These are phyloP conservation scores for Nemotelus pantherinus DNA, from an alignment of 2,888 invertebrate species.

Conservation along the genomic window DNA sequence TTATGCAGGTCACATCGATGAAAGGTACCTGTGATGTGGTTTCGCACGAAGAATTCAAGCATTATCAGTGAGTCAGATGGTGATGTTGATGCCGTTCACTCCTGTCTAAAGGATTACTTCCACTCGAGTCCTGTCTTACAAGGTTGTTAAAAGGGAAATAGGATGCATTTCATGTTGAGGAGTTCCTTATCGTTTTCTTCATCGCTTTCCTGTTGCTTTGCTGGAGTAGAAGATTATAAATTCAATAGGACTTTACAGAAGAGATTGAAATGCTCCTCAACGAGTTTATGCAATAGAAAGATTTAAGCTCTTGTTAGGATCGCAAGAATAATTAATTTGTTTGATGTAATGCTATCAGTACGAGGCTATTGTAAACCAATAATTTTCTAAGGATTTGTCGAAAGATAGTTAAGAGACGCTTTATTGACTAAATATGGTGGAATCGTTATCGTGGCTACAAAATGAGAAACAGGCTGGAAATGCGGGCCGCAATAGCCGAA, in stretches of 20 bases:
- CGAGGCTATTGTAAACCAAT: neutral
- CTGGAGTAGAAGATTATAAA: constrained; percentile 8
- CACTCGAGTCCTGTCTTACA: neutral
- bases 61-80: neutral
- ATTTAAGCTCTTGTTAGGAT: neutral
- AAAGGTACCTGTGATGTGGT: neutral
- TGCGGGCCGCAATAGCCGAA: too few relatives aligned
- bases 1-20: constrained; percentile 15
- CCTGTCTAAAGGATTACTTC: neutral
- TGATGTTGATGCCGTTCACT: neutral
- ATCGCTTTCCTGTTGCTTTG: constrained; percentile 18
- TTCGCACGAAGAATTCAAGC: neutral
- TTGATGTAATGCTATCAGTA: neutral
- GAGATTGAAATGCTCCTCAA: neutral
- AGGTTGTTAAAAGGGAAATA: constrained; percentile 6
- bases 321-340: neutral
- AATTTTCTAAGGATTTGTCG: neutral
- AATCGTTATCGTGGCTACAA: too few relatives aligned
- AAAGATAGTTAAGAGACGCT: too few relatives aligned
- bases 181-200: constrained; percentile 3
- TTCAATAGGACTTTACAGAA: constrained; percentile 8
- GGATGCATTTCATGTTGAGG: neutral
- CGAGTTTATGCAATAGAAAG: neutral
- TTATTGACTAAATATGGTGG: too few relatives aligned
- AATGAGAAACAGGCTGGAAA: too few relatives aligned